phyloP scores from a whole-genome alignment of 92 coral and sea anemone genomes.

The Chrysogorgia sp. region DNA sequence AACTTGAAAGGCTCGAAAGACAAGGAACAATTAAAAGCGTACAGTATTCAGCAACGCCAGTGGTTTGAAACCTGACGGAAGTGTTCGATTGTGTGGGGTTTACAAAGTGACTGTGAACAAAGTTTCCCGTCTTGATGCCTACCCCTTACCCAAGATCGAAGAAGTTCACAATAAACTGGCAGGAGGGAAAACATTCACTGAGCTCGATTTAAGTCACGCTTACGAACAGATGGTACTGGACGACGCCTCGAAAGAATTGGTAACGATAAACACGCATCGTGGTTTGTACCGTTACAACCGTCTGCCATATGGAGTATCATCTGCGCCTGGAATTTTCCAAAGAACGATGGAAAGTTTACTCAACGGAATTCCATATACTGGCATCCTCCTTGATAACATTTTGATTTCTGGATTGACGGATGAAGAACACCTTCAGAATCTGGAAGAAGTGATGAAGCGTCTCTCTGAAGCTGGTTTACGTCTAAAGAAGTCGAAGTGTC shows the following conservation, averaged over 20 bases:
- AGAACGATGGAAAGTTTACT: conserved; percentile 64
- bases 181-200: conserved; percentile 51
- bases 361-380: conserved; percentile 53
- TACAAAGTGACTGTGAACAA: conserved; percentile 32
- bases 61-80: conserved; percentile 17
- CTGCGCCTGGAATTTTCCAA: conserved; percentile 69
- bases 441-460: conserved; percentile 46
- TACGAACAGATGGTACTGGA: conserved; percentile 65
- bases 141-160: conserved; percentile 35
- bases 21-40: not conserved
- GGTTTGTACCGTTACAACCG: conserved; percentile 57
- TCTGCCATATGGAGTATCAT: conserved; percentile 62
- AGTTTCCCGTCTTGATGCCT: conserved; percentile 6
- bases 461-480: conserved; percentile 43
- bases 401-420: conserved; percentile 49
- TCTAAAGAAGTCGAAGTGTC: not conserved
- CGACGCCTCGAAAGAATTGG: conserved; percentile 31
- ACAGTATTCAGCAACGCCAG: conserved; percentile 14
- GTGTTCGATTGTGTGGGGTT: conserved; percentile 23
- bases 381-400: conserved; percentile 63
- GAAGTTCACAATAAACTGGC: conserved; percentile 17
- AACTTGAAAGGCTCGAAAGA: not conserved
- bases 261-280: conserved; percentile 58
- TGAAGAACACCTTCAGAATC: conserved; percentile 50
- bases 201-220: conserved; percentile 61